phyloP scores from a whole-genome alignment of 2,113 vertebrate species.

The Puntigrus tetrazona region DNA sequence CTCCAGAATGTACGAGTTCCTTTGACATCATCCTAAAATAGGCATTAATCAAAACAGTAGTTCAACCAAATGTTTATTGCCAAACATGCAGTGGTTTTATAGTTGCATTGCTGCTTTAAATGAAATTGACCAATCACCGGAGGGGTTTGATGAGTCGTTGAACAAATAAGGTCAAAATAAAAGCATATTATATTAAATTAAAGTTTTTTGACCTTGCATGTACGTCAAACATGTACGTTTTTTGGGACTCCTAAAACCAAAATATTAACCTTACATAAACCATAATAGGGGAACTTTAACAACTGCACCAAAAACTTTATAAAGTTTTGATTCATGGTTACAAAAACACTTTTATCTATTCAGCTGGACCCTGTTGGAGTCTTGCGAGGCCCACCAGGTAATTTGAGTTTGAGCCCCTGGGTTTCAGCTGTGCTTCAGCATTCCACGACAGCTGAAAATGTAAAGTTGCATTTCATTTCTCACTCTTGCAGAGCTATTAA shows the following conservation, averaged over 20 bases:
- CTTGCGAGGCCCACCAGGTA: not conserved
- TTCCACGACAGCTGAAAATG: not conserved
- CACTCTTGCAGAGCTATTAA: constrained; percentile 42
- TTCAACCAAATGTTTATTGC: not conserved
- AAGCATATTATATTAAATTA: too few relatives aligned
- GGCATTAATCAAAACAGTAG: constrained; percentile 21
- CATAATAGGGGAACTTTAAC: too few relatives aligned
- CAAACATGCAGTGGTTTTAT: not conserved
- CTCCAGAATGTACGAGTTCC: not conserved
- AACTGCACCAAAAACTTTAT: not conserved
- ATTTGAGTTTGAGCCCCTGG: not conserved
- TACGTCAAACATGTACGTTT: too few relatives aligned
- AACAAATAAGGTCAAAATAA: too few relatives aligned
- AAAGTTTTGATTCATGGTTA: not conserved
- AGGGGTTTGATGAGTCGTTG: too few relatives aligned
- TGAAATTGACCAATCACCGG: too few relatives aligned
- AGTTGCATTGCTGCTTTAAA: not conserved
- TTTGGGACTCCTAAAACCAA: too few relatives aligned
- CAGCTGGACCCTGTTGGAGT: not conserved
- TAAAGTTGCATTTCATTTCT: constrained; percentile 15
- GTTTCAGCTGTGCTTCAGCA: constrained; percentile 9
- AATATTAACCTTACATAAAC: too few relatives aligned
- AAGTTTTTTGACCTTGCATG: too few relatives aligned
- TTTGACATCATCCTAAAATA: not conserved
- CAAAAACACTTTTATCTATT: not conserved